Evolutionary conservation across 2,888 invertebrate genomes (phyloP).

Genomic region (Norana najaformis): DNA sequence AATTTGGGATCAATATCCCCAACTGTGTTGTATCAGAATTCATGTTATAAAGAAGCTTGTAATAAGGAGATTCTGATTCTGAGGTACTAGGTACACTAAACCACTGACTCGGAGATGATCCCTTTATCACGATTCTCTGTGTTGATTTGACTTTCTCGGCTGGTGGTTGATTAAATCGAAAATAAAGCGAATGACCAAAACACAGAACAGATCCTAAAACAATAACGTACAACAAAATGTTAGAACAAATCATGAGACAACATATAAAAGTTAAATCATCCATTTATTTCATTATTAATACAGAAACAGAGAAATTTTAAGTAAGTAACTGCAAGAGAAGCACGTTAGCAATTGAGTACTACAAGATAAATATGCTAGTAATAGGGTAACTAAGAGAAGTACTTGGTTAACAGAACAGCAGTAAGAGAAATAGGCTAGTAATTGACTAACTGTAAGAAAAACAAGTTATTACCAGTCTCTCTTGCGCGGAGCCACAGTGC

Average conservation of each 20-base stretch:
- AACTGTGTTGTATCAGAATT: neutral
- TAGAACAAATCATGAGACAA: neutral
- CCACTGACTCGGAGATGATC: neutral
- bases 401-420: too few species aligned
- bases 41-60: neutral
- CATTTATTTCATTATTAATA: too few species aligned
- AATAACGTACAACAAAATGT: constrained; percentile 18
- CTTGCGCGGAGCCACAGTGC: too few species aligned
- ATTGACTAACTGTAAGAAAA: too few species aligned
- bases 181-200: constrained; percentile 85
- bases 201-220: constrained; percentile 83
- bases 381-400: too few species aligned
- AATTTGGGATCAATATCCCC: neutral
- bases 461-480: too few species aligned
- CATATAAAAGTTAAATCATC: too few species aligned
- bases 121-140: constrained; percentile 9
- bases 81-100: neutral
- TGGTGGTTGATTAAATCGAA: constrained; percentile 89
- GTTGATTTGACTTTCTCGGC: constrained; percentile 69
- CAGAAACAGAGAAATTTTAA: too few species aligned
- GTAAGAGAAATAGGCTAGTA: too few species aligned
- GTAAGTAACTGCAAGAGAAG: too few species aligned
- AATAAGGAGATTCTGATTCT: neutral
- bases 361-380: too few species aligned
- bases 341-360: too few species aligned